phyloP scores from a whole-genome alignment of 1,140 invertebrate species.

The Globodera ellingtonae region DNA sequence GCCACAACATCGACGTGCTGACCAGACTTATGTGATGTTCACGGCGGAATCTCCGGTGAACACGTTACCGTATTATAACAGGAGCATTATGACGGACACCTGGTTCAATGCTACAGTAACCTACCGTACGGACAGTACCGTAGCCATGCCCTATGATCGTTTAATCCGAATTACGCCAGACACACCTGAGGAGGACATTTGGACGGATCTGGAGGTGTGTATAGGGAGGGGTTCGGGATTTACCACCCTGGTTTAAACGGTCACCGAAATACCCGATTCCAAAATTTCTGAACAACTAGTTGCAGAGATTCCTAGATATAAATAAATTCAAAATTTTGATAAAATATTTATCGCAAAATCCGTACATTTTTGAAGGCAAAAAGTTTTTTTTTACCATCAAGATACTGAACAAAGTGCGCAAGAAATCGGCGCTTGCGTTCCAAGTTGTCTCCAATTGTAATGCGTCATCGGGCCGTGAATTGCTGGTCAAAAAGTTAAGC shows the following conservation, averaged over 20 bases:
- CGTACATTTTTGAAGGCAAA: too few species aligned
- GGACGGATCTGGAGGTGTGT: constrained; percentile 9
- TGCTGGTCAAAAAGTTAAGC: neutral
- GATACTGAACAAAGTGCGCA: neutral
- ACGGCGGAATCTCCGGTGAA: constrained; percentile 10
- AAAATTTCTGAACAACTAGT: too few species aligned
- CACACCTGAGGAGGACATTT: neutral
- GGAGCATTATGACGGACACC: neutral
- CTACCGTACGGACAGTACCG: constrained; percentile 18
- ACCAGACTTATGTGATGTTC: constrained; percentile 21
- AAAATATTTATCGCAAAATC: neutral
- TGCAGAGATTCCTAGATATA: neutral
- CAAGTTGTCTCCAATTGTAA: constrained; percentile 18
- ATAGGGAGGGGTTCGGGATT: neutral
- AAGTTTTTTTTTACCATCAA: too few species aligned
- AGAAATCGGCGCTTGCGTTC: constrained; percentile 9
- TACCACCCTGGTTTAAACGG: neutral
- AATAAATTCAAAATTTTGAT: neutral
- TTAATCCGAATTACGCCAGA: constrained; percentile 1
- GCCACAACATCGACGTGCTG: neutral
- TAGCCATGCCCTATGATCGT: constrained; percentile 11
- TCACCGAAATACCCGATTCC: neutral
- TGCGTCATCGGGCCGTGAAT: constrained; percentile 5
- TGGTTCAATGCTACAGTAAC: constrained; percentile 21
- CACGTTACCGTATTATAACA: neutral